These are phyloP conservation scores for Pseudorhombus dupliciocellatus DNA, from an alignment of 2,113 vertebrate species.

Conservation along the genomic window DNA sequence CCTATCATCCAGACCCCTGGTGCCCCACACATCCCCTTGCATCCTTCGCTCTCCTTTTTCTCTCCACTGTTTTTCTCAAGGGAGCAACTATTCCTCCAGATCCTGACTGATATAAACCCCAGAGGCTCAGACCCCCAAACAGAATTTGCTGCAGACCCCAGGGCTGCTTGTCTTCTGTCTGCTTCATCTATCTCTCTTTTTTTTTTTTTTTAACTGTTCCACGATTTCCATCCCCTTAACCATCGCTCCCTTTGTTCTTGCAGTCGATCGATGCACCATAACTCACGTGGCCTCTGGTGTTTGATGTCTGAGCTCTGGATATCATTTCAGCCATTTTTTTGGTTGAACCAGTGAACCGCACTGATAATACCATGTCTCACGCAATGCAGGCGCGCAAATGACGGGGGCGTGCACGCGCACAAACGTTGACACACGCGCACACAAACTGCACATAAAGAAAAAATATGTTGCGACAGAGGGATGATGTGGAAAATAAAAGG, in stretches of 20 bases:
- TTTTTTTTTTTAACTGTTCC: conserved; percentile 17
- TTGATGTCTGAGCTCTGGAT: conserved; percentile 79
- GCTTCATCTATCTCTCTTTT: conserved; percentile 73
- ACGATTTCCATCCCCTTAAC: conserved; percentile 69
- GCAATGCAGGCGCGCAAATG: conserved; percentile 50
- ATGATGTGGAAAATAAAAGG: conserved; percentile 4
- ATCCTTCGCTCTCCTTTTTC: conserved; percentile 65
- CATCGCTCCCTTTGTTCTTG: conserved; percentile 73
- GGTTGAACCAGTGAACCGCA: conserved; percentile 58
- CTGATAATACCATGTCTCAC: conserved; percentile 67
- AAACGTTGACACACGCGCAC: conserved; percentile 7
- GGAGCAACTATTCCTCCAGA: conserved; percentile 76
- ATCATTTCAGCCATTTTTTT: conserved; percentile 71
- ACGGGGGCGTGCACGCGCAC: conserved; percentile 23
- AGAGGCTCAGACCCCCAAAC: conserved; percentile 66
- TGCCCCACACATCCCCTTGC: conserved; percentile 69
- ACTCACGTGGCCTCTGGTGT: conserved; percentile 72
- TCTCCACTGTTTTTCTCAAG: conserved; percentile 63
- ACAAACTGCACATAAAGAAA: conserved; percentile 6
- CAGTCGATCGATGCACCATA: conserved; percentile 74
- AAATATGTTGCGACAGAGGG: conserved; percentile 10
- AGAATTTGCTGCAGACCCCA: conserved; percentile 70
- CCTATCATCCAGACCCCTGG: conserved; percentile 72
- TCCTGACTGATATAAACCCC: conserved; percentile 72
- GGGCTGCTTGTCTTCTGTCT: conserved; percentile 68